Conservation (phyloP, 2,113 vertebrate genomes). For the Anser cygnoides region DNA sequence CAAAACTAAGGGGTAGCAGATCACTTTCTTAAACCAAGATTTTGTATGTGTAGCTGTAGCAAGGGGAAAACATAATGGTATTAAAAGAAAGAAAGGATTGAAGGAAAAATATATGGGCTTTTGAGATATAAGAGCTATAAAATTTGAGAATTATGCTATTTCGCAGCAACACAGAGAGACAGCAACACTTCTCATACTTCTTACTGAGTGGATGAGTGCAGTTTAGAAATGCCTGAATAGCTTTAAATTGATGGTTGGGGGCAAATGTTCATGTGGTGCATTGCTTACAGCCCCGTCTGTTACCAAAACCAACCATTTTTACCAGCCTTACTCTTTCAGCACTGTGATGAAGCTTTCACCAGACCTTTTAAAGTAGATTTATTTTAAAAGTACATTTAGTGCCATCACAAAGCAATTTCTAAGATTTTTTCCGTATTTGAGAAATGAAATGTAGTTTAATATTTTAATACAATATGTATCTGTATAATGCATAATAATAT, state of each 20-base stretch:
- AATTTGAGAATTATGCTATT: neutral
- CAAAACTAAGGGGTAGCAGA: neutral
- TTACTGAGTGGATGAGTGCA: neutral
- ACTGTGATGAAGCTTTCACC: neutral
- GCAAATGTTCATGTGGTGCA: neutral
- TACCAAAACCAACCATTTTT: neutral
- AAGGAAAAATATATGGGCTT: neutral
- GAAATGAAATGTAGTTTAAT: neutral
- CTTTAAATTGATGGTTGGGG: neutral
- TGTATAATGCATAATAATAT: neutral
- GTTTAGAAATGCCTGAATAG: neutral
- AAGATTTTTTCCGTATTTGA: neutral
- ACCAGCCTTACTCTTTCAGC: neutral
- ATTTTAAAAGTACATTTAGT: neutral
- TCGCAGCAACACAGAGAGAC: neutral
- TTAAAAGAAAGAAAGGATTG: neutral
- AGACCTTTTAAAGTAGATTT: neutral
- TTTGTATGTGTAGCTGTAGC: neutral
- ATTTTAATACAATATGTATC: neutral
- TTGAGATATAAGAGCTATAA: neutral
- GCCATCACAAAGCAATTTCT: neutral
- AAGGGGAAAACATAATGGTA: neutral
- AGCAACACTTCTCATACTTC: neutral
- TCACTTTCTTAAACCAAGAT: neutral
- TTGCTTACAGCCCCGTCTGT: fast-evolving